Conservation (phyloP, 2,113 vertebrate genomes). For the Pangasianodon gigas region DNA sequence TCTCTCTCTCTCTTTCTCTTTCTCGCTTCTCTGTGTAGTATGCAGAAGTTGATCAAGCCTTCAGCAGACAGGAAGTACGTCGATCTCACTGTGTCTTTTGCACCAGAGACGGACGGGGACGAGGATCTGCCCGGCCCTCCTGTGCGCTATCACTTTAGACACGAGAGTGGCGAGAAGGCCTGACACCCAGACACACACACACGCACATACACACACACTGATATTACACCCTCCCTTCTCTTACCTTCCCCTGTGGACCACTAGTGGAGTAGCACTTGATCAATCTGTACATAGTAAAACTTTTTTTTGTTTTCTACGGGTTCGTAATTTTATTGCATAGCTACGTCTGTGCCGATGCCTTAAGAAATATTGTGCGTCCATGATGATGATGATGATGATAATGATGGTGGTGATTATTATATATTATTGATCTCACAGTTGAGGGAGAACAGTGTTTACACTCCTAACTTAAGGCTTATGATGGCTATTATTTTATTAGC, state of each 20-base stretch:
- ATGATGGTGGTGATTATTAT: slow-evolving; percentile 25
- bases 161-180: slow-evolving; percentile 68
- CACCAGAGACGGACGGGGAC: slow-evolving; percentile 88
- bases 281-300: slow-evolving; percentile 55
- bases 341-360: slow-evolving; percentile 58
- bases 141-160: slow-evolving; percentile 91
- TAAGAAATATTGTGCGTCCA: slow-evolving; percentile 53
- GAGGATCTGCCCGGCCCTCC: slow-evolving; percentile 95
- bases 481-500: slow-evolving; percentile 1
- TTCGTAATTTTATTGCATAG: slow-evolving; percentile 57
- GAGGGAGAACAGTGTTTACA: slow-evolving; percentile 41
- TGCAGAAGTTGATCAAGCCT: slow-evolving; percentile 97
- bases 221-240: background rate
- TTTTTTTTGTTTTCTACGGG: slow-evolving; percentile 49
- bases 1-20: background rate
- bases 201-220: slow-evolving; percentile 6
- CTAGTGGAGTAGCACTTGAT: slow-evolving; percentile 58
- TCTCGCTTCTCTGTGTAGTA: slow-evolving; percentile 71
- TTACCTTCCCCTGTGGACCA: slow-evolving; percentile 53
- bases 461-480: slow-evolving; percentile 26
- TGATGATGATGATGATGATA: slow-evolving; percentile 38
- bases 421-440: slow-evolving; percentile 18
- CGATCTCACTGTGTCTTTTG: slow-evolving; percentile 95
- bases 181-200: slow-evolving; percentile 53
- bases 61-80: slow-evolving; percentile 89